Percentiles rank a stretch among this genome's conserved stretches.
Conservation (phyloP, 2,797 vertebrate genomes). For the Enteromius anoplus region DNA sequence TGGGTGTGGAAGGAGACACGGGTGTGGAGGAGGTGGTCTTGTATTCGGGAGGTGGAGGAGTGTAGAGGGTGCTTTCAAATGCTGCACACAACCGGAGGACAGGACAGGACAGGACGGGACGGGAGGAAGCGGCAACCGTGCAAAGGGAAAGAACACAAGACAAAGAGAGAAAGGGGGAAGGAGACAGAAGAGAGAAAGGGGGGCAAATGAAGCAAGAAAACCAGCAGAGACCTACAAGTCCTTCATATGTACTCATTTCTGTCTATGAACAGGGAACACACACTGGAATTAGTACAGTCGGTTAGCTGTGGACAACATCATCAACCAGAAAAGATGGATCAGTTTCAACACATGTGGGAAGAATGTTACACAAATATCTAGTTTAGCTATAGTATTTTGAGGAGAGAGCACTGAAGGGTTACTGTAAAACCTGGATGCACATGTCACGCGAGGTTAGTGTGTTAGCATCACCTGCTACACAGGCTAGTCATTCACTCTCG, state of each 20-base stretch:
- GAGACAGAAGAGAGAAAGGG: constrained; percentile 87
- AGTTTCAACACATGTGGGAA: constrained; percentile 24
- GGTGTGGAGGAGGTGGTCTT: constrained; percentile 84
- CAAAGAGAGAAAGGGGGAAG: constrained; percentile 64
- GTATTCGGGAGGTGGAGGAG: constrained; percentile 86
- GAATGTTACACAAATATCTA: constrained; percentile 41
- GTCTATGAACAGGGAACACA: constrained; percentile 77
- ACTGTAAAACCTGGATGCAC: constrained; percentile 43
- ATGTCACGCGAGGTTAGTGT: constrained; percentile 43
- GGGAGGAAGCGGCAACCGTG: constrained; percentile 69
- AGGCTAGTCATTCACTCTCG: constrained; percentile 30
- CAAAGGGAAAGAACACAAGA: constrained; percentile 72
- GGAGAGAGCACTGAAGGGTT: constrained; percentile 18
- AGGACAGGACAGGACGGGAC: constrained; percentile 55
- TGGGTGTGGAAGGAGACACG: constrained; percentile 80
- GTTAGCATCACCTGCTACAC: constrained; percentile 25
- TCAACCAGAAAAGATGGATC: constrained; percentile 30
- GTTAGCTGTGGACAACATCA: constrained; percentile 67
- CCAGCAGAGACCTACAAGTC: constrained; percentile 80
- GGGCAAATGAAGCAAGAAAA: constrained; percentile 97
- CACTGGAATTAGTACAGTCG: constrained; percentile 82
- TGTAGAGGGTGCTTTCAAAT: constrained; percentile 92
- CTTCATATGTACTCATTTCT: constrained; percentile 36
- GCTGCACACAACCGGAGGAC: constrained; percentile 79
- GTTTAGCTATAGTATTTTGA: constrained; percentile 44